Evolutionary conservation across 2,888 invertebrate genomes (phyloP).

Genomic region (Branchipolynoe longqiensis): DNA sequence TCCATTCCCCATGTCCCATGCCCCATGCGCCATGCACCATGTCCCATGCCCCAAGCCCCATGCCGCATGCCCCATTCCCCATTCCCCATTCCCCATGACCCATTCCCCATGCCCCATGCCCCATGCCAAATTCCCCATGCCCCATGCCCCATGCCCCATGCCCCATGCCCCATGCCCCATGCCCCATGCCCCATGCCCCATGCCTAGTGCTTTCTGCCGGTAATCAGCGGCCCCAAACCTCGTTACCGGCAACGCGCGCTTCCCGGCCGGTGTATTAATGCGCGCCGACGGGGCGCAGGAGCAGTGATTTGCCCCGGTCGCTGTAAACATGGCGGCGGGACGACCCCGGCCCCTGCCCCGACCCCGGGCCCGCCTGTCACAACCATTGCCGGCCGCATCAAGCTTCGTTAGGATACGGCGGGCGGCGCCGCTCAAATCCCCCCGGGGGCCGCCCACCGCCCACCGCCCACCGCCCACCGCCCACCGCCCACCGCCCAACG

Average conservation of each 20-base stretch:
- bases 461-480: constrained; percentile 39
- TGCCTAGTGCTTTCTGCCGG: too few species aligned
- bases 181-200: too few species aligned
- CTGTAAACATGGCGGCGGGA: constrained; percentile 39
- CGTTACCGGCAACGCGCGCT: constrained; percentile 16
- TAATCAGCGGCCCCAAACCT: neutral
- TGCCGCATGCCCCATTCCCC: too few species aligned
- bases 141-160: too few species aligned
- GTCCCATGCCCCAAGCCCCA: too few species aligned
- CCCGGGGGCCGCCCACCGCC: constrained; percentile 55
- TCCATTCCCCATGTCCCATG: too few species aligned
- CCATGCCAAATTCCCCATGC: too few species aligned
- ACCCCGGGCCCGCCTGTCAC: constrained; percentile 30
- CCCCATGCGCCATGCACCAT: too few species aligned
- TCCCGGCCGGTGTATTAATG: constrained; percentile 1
- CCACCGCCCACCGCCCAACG: constrained; percentile 6
- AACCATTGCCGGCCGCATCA: constrained; percentile 49
- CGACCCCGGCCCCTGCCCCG: neutral
- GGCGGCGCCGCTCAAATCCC: constrained; percentile 6
- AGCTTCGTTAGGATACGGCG: constrained; percentile 42
- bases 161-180: too few species aligned
- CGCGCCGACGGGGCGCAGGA: constrained; percentile 9
- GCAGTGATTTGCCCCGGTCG: constrained; percentile 51
- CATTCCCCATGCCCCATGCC: too few species aligned
- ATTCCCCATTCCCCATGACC: too few species aligned